A percentile compares a stretch with the other conserved stretches of the same genome.
Conservation (phyloP, 92 coral and sea anemone species). For the Siderastrea siderea region DNA sequence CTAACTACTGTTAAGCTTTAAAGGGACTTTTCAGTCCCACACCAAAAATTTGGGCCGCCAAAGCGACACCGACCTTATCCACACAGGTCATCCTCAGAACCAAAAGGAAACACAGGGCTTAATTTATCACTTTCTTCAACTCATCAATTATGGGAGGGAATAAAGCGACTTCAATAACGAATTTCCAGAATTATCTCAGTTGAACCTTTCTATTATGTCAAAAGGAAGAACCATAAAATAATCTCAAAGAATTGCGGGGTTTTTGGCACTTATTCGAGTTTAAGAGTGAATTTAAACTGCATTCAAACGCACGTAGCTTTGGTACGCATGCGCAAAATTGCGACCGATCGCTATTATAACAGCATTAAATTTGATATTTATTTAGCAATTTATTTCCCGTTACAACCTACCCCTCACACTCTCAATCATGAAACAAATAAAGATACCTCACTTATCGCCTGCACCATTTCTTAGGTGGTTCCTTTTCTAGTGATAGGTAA, state of each 20-base stretch:
- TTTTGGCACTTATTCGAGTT: too few species aligned
- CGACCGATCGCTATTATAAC: not conserved
- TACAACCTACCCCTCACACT: too few species aligned
- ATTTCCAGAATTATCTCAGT: not conserved
- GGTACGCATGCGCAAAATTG: constrained; percentile 25
- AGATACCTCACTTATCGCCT: too few species aligned
- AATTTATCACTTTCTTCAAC: not conserved
- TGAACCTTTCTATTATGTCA: not conserved
- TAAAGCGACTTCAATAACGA: not conserved
- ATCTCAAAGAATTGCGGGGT: too few species aligned
- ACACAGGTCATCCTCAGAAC: constrained; percentile 71
- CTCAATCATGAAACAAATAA: too few species aligned
- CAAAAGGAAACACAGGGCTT: accelerated
- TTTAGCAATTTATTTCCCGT: not conserved
- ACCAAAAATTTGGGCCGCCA: constrained; percentile 80
- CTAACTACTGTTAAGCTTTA: not conserved
- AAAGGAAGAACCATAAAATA: too few species aligned
- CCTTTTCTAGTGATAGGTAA: too few species aligned
- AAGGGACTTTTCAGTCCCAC: constrained; percentile 47
- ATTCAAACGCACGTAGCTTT: not conserved
- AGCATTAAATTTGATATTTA: not conserved
- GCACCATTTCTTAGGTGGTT: too few species aligned
- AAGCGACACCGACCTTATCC: constrained; percentile 75
- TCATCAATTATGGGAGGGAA: constrained; percentile 6
- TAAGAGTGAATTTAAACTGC: too few species aligned